Base-by-base conservation (phyloP, 2,113 vertebrate species). In the Theristicus caerulescens region DNA sequence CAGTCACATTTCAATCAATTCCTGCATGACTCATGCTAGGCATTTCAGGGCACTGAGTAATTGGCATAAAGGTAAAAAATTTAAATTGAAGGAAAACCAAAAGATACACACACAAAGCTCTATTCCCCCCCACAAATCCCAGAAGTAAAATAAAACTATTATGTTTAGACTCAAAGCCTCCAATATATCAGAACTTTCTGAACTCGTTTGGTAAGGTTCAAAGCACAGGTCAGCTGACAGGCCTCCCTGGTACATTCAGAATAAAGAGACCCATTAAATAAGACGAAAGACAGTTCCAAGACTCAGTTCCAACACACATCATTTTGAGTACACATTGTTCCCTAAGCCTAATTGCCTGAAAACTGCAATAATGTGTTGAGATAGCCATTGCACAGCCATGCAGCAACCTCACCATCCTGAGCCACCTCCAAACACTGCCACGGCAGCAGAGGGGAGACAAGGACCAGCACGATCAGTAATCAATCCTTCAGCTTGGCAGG, bases 171-270 rank as follows among this genome's bases (percentile, higher is more conserved):
- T 87, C 69, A 87, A 96, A 95, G 44, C 34, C 27, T 82, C 31
- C 73, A 73, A 58, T 55, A 34, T 6, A 88, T 70, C 67, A 88
- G 88, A 88, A 92, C 34, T 94, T 92, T 51, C 54, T 93, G 92
- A 94, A 94, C 90, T 72, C 61, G 15, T 77, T 86, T 77, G 70
- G 57, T 80, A 72, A 82, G 90, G 94, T 96, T 97, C 94, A 97
- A 80, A 95, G 91, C 92, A 95, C 58, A 80, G 93, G 94, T 93
- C 95, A 94, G 78, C 70, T 96, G 94, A 82, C 87, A 85, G 84
- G 13, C 44, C 66, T 96, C 66, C 49, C 70, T 70, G 74, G 74
- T 80, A 91, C 78, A 65, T 29, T 94, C 66, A 76, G 87, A 93
- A 96, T 72, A 95, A 67, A 91, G 82, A 94, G 34, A 82, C 16